Evolutionary conservation across 2,888 invertebrate genomes (phyloP).

Genomic region (Abscondita cerata): DNA sequence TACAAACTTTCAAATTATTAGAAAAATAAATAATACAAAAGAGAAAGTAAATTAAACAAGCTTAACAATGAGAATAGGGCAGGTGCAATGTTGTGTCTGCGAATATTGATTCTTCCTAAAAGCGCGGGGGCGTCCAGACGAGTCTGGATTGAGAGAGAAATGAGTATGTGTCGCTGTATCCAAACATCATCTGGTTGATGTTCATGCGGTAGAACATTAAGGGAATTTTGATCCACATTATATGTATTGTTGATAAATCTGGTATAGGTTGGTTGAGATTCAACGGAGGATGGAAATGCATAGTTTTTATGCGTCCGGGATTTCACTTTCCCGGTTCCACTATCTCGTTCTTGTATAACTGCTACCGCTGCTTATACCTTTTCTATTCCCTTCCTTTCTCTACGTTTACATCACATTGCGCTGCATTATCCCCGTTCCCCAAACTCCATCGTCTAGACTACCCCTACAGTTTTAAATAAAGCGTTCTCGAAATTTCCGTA

Average conservation of each 20-base stretch:
- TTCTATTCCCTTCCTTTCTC: slow-evolving; percentile 28
- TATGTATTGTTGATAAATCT: slow-evolving; percentile 35
- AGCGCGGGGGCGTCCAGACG: slow-evolving; percentile 57
- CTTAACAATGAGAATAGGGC: slow-evolving; percentile 16
- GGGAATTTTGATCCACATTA: slow-evolving; percentile 31
- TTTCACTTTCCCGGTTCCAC: slow-evolving; percentile 59
- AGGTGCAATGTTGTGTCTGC: slow-evolving; percentile 59
- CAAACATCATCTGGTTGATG: too few relatives aligned
- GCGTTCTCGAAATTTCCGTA: slow-evolving; percentile 21
- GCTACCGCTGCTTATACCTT: slow-evolving; percentile 37
- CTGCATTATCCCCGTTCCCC: slow-evolving; percentile 41
- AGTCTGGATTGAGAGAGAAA: slow-evolving; percentile 55
- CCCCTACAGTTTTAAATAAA: slow-evolving; percentile 30
- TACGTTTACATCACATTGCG: slow-evolving; percentile 24
- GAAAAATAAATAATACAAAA: too few relatives aligned
- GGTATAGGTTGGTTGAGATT: slow-evolving; percentile 42
- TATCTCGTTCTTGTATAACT: slow-evolving; percentile 56
- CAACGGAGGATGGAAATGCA: slow-evolving; percentile 49
- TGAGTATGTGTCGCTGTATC: slow-evolving; percentile 32
- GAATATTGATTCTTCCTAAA: slow-evolving; percentile 66
- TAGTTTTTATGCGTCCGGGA: slow-evolving; percentile 54
- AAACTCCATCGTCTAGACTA: slow-evolving; percentile 46
- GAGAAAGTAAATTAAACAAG: slow-evolving; percentile 13
- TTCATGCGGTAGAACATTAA: slow-evolving; percentile 30
- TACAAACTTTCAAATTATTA: too few relatives aligned